Percentiles rank a stretch among this genome's conserved stretches.
These are phyloP conservation scores for Neoniphon sammara DNA, from an alignment of 2,797 vertebrate genomes.

Conservation along the genomic window DNA sequence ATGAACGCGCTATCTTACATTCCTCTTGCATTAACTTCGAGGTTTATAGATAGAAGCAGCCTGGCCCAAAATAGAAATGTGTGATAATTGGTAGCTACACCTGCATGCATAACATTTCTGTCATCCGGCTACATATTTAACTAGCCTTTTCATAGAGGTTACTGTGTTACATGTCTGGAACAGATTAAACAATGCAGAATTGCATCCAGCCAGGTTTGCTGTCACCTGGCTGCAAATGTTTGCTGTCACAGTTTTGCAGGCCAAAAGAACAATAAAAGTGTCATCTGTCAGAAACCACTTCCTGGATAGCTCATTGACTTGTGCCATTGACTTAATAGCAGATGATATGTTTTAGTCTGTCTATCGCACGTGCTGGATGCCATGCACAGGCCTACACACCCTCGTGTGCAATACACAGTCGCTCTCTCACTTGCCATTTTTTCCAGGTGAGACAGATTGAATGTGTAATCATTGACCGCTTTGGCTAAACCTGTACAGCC, in stretches of 20 bases:
- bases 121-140: background rate
- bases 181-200: no score
- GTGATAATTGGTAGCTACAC: background rate
- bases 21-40: background rate
- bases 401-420: background rate
- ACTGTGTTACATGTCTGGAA: no score
- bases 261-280: background rate
- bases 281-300: background rate
- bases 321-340: background rate
- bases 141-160: background rate
- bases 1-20: slow-evolving; percentile 3
- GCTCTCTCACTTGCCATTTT: background rate
- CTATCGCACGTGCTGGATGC: background rate
- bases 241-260: no score
- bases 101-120: background rate
- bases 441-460: background rate
- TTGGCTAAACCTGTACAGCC: slow-evolving; percentile 30
- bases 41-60: background rate
- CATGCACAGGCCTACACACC: background rate
- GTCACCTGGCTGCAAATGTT: no score
- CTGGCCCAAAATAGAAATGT: background rate
- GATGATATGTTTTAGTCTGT: background rate
- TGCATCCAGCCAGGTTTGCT: no score
- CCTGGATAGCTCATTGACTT: background rate
- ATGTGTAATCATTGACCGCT: background rate